Evolutionary conservation across 2,113 vertebrate species (phyloP).

Genomic region (Oncorhynchus tshawytscha): DNA sequence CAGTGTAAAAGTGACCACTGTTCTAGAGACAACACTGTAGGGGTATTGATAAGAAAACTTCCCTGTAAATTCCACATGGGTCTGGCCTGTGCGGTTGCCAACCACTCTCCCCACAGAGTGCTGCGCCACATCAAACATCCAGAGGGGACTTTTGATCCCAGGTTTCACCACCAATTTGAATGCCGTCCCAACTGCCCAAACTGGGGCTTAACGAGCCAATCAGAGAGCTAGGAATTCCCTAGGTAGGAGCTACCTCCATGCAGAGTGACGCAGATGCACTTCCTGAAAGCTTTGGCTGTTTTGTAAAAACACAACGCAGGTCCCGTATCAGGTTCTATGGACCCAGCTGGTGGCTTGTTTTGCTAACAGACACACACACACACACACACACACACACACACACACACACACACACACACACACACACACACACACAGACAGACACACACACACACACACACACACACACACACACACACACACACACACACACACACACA

Average conservation of each 20-base stretch:
- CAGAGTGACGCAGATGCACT: constrained; percentile 40
- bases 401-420: neutral
- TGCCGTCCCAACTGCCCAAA: constrained; percentile 31
- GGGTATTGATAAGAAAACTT: constrained; percentile 17
- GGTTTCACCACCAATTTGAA: neutral
- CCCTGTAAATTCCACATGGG: constrained; percentile 8
- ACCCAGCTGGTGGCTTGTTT: neutral
- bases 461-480: neutral
- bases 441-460: neutral
- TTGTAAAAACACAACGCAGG: constrained; percentile 1
- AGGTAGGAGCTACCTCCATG: constrained; percentile 13
- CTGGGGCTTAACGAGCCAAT: constrained; percentile 44
- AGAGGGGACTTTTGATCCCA: neutral
- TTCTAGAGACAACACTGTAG: constrained; percentile 23
- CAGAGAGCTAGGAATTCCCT: constrained; percentile 30
- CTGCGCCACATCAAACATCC: constrained; percentile 16
- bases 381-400: neutral
- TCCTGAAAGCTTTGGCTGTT: constrained; percentile 31
- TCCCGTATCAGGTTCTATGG: neutral
- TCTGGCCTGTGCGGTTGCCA: constrained; percentile 14
- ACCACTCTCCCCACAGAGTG: constrained; percentile 5
- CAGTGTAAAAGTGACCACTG: neutral
- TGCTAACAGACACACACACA: neutral
- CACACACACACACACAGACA: neutral
- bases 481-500: neutral